phyloP scores from a whole-genome alignment of 2,113 vertebrate species.

The Geococcyx californianus region DNA sequence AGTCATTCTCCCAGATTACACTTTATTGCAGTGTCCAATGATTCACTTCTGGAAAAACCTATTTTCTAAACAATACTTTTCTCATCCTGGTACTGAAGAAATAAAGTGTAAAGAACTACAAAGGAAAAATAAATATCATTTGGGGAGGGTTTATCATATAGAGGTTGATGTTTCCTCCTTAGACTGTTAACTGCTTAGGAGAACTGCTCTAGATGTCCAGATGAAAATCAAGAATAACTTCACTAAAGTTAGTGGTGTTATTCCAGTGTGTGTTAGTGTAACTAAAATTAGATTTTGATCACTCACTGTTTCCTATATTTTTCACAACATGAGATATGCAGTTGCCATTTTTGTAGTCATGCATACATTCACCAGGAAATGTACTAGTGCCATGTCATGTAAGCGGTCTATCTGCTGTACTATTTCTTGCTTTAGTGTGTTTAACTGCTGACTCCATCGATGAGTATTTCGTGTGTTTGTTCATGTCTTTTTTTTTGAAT shows the following conservation, averaged over 20 bases:
- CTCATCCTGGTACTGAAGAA: neutral
- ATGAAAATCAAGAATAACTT: neutral
- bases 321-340: neutral
- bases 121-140: neutral
- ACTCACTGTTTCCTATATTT: neutral
- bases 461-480: conserved; percentile 38
- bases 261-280: neutral
- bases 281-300: neutral
- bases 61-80: neutral
- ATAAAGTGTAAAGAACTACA: neutral
- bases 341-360: neutral
- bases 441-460: neutral
- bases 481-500: conserved; percentile 32
- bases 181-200: neutral
- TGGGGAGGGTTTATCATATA: neutral
- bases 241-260: neutral
- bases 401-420: neutral
- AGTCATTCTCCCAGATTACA: neutral
- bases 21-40: neutral
- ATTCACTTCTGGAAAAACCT: neutral
- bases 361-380: neutral
- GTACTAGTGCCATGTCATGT: neutral
- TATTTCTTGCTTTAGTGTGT: neutral
- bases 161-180: neutral
- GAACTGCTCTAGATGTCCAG: neutral